Percentiles rank a stretch among this genome's conserved stretches.
phyloP scores from a whole-genome alignment of 2,113 vertebrate genomes.

The Genyomyrus donnyi region DNA sequence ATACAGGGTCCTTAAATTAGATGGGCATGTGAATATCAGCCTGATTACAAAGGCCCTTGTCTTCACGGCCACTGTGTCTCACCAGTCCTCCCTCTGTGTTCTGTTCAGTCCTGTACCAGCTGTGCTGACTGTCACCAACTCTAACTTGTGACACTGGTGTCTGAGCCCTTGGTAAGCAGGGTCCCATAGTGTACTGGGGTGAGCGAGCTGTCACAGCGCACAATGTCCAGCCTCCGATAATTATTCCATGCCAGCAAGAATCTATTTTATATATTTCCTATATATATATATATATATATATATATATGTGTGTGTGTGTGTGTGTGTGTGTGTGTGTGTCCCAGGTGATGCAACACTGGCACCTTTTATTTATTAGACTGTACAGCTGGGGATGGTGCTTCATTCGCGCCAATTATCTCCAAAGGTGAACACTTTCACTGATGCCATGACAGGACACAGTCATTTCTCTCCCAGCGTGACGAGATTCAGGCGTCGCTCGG shows the following conservation, averaged over 20 bases:
- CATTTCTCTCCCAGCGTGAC: constrained; percentile 1
- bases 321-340: background rate
- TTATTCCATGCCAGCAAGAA: background rate
- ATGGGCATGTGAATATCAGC: background rate
- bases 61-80: background rate
- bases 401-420: constrained; percentile 2
- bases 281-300: no score
- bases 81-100: background rate
- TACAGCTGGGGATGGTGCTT: background rate
- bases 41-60: background rate
- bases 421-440: constrained; percentile 17
- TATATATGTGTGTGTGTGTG: background rate
- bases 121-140: background rate
- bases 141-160: background rate
- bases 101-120: background rate
- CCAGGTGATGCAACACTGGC: background rate
- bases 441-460: constrained; percentile 3
- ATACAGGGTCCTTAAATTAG: background rate
- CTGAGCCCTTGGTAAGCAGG: background rate
- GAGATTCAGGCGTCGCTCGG: background rate
- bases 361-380: background rate
- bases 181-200: background rate
- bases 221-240: background rate
- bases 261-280: no score
- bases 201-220: background rate